phyloP scores from a whole-genome alignment of 2,797 vertebrate species.

The Carapus acus region DNA sequence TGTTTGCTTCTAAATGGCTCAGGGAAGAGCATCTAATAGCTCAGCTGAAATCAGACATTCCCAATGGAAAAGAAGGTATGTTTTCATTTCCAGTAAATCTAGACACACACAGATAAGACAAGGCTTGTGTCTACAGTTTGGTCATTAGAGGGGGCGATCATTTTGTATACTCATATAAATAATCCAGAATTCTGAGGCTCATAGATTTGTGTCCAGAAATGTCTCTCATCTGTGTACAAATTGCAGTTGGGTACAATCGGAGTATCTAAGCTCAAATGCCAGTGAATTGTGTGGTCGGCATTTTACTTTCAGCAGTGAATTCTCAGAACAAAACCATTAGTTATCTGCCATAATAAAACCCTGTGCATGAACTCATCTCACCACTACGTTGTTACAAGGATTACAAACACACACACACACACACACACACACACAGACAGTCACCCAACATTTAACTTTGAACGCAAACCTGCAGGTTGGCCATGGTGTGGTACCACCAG shows the following conservation, averaged over 20 bases:
- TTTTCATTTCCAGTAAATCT: too few relatives aligned
- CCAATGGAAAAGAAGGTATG: background rate
- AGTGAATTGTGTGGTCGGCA: constrained; percentile 3
- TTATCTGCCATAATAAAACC: constrained; percentile 29
- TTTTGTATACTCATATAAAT: background rate
- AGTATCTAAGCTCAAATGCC: constrained; percentile 7
- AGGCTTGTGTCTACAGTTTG: background rate
- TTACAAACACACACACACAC: constrained; percentile 16
- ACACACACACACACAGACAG: constrained; percentile 14
- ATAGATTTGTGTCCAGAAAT: constrained; percentile 18
- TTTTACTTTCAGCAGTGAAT: constrained; percentile 5
- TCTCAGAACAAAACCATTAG: constrained; percentile 18
- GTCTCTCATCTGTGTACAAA: background rate
- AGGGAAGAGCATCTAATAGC: background rate
- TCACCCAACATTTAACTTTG: background rate
- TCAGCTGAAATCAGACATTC: background rate
- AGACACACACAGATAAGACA: too few relatives aligned
- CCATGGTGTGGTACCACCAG: constrained; percentile 99
- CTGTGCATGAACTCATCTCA: constrained; percentile 24
- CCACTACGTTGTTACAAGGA: constrained; percentile 10
- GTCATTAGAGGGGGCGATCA: constrained; percentile 35
- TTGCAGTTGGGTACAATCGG: constrained; percentile 2
- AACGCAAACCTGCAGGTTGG: constrained; percentile 85
- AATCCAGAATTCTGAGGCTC: background rate
- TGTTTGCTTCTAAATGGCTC: background rate